A percentile compares a stretch with the other conserved stretches of the same genome.
phyloP scores from a whole-genome alignment of 2,888 invertebrate genomes.

The Peribatodes rhomboidaria region DNA sequence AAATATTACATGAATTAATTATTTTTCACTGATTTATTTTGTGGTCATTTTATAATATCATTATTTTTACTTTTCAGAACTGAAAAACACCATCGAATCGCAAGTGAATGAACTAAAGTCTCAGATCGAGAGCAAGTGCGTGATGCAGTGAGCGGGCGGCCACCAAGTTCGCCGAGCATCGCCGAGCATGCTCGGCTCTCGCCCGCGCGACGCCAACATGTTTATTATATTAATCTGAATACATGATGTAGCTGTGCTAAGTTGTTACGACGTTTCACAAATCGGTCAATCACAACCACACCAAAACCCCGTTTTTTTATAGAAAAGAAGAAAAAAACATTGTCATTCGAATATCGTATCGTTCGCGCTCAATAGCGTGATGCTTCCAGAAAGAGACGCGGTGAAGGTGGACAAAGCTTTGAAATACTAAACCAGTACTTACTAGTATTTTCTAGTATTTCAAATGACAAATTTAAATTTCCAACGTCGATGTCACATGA shows the following conservation, averaged over 20 bases:
- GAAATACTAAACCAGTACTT: background rate
- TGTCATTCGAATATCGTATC: slow-evolving; percentile 67
- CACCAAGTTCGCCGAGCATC: slow-evolving; percentile 38
- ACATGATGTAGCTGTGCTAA: slow-evolving; percentile 85
- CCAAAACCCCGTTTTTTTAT: slow-evolving; percentile 53
- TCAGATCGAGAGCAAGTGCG: slow-evolving; percentile 98
- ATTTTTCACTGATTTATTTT: no score
- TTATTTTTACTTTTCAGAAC: slow-evolving; percentile 89
- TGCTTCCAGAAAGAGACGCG: background rate
- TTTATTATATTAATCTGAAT: slow-evolving; percentile 66
- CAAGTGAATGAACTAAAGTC: slow-evolving; percentile 98
- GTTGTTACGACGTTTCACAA: slow-evolving; percentile 69
- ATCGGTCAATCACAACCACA: slow-evolving; percentile 56
- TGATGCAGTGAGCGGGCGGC: slow-evolving; percentile 92
- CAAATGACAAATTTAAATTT: background rate
- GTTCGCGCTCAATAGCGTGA: slow-evolving; percentile 69
- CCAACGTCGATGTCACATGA: background rate
- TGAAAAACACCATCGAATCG: slow-evolving; percentile 98
- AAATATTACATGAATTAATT: no score
- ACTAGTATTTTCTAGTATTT: background rate
- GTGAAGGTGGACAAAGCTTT: background rate
- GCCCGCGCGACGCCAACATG: slow-evolving; percentile 42
- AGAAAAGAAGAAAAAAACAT: slow-evolving; percentile 47
- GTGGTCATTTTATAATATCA: background rate
- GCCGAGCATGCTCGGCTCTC: slow-evolving; percentile 26